Evolutionary conservation across 2,797 vertebrate genomes (phyloP), one percentile per base, ranked within the genome.

Genomic region (Amblyopsis hoosieri): DNA sequence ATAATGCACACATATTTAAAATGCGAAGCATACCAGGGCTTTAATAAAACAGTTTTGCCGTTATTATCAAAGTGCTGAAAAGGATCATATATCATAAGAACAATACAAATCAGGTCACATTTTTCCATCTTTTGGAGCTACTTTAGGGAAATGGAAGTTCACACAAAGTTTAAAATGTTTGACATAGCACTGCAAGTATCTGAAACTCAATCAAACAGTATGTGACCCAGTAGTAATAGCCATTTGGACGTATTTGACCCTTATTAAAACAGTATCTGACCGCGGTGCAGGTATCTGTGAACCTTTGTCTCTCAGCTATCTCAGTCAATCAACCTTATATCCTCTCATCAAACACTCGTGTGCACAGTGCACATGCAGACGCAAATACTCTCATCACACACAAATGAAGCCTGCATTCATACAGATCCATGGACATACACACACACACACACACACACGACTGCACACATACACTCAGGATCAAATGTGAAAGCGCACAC

Each of bases 191-290:
- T 79, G 75, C 54, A 78, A 83, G 70, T 71, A 45, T 60, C 66
- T 66, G 45, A 68, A 74, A 75, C 66, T 62, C 52, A 62, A 73
- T 82, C 78, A 80, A 64, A 69, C 12, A 53, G 15, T 46, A 45
- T 59, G 45, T 78, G 72, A 85, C 74, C 80, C 69, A 48, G 74
- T 49, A 82, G 75, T 76, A 83, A 85, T n/a, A 64, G 61, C 42
- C 64, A 65, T 73, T 82, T 72, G 69, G 72, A 85, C 78, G 70
- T 73, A 81, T 85, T 46, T 87, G 82, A 86, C 79, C 79, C 79
- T 66, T 67, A 62, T 71, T 72, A 80, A 83, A 9, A 75, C 37
- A 48, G 61, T 37, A 66, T 81, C 66, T 71, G 79, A 83, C 64
- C 68, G 57, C 75, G 77, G 67, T 53, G 37, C 45, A 48, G 54